Evolutionary conservation across 2,888 invertebrate species (phyloP).

Genomic region (Noctuana brunneofusca): DNA sequence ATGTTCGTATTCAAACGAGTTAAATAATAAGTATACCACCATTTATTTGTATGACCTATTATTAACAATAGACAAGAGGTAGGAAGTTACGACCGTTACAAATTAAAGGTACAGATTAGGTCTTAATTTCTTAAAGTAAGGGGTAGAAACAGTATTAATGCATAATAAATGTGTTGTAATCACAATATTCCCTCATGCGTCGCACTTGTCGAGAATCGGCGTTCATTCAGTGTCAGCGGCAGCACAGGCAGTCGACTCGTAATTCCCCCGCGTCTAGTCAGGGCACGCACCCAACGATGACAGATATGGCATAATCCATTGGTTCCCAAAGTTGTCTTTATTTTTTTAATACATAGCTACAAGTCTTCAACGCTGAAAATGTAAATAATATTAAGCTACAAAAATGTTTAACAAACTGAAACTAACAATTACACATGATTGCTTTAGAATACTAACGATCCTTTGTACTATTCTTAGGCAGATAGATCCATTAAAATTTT

Average conservation of each 20-base stretch:
- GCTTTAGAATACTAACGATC: not conserved
- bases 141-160: conserved; percentile 42
- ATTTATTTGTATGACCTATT: conserved; percentile 22
- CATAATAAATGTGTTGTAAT: conserved; percentile 66
- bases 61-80: not conserved
- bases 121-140: not conserved
- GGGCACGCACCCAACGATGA: conserved; percentile 65
- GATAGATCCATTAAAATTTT: not conserved
- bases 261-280: conserved; percentile 56
- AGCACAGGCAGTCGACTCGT: conserved; percentile 41
- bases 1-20: conserved; percentile 2
- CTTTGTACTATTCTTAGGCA: not conserved
- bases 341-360: no score
- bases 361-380: no score
- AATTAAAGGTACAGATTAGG: not conserved
- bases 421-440: not conserved
- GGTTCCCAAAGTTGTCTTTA: conserved; percentile 32
- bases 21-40: conserved; percentile 11
- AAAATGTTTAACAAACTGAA: not conserved
- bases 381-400: no score
- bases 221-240: conserved; percentile 34
- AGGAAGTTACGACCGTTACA: not conserved
- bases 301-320: conserved; percentile 52
- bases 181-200: conserved; percentile 53
- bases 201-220: conserved; percentile 33